These are phyloP conservation scores for Hypena proboscidalis DNA, from an alignment of 2,888 invertebrate genomes.

Conservation along the genomic window DNA sequence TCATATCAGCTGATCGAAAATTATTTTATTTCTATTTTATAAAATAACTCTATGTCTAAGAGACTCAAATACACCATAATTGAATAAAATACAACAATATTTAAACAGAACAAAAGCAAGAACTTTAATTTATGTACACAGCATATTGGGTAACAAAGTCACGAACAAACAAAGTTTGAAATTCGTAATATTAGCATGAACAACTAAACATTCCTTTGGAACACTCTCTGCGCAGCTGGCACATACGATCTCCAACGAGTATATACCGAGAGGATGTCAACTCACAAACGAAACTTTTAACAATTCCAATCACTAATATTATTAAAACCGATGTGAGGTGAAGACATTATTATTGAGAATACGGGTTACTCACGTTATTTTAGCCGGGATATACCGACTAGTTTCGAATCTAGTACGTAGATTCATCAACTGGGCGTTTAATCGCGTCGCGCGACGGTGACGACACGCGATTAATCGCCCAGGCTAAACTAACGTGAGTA, in stretches of 20 bases:
- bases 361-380: too few species aligned
- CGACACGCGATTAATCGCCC: too few species aligned
- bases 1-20: conserved; percentile 38
- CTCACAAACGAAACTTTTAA: conserved; percentile 6
- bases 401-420: too few species aligned
- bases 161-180: conserved; percentile 12
- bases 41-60: conserved; percentile 35
- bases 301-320: background rate
- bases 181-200: conserved; percentile 18
- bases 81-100: background rate
- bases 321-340: too few species aligned
- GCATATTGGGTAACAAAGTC: conserved; percentile 11
- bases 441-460: too few species aligned
- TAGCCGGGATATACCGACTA: too few species aligned
- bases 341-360: too few species aligned
- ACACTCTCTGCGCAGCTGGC: conserved; percentile 11
- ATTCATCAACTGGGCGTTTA: too few species aligned
- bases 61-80: conserved; percentile 31
- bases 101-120: background rate
- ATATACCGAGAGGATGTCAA: conserved; percentile 3
- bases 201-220: conserved; percentile 14
- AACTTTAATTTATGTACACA: conserved; percentile 4
- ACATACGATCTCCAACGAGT: conserved; percentile 8
- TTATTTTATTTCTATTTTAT: conserved; percentile 34
- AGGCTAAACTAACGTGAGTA: too few species aligned